Evolutionary conservation across 2,797 vertebrate species (phyloP), one percentile per base, ranked within the genome.

Genomic region (Urocyon cinereoargenteus): DNA sequence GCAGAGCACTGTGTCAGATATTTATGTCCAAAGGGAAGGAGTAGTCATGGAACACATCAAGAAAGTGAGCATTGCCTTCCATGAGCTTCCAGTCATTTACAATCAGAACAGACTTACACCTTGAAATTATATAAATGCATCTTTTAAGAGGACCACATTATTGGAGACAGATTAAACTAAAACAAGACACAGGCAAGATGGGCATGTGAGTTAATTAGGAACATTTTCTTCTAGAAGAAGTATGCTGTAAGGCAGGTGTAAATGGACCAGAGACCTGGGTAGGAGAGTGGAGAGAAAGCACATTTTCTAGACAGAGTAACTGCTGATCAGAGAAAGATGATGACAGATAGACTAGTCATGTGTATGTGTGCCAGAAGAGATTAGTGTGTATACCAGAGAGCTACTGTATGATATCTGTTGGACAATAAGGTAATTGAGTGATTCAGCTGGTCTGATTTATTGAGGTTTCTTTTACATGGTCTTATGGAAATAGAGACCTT

Each of bases 131-230:
- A 68, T n/a, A 83, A 78, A 49, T 26, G 68, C 9, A 12, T 40
- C 28, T 94, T 81, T 93, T 75, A 81, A 55, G 83, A 93, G 55
- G 57, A 6, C 40, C 34, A 45, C 53, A 31, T 57, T 87, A 85
- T 51, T 64, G 57, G 84, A 94, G 40, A 45, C 6, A 70, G 45
- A 91, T 78, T 45, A 81, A 91, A 31, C 40, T 82, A 88, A 95
- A 62, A 40, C 45, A 85, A 34, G 53, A n/a, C 34, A 57, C 5
- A 36, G 62, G n/a, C 15, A 45, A 34, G 14, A 61, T 86, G 68
- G 11, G 51, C 22, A 36, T 22, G 15, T 70, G 28, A 73, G 49
- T 83, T 90, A 34, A 18, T 45, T 31, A 64, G 62, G n/a, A 91
- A 31, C 5, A 12, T 61, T 18, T 70, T 84, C 59, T 79, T 62